Evolutionary conservation across 2,113 vertebrate genomes (phyloP).

Genomic region (Podarcis raffonei): DNA sequence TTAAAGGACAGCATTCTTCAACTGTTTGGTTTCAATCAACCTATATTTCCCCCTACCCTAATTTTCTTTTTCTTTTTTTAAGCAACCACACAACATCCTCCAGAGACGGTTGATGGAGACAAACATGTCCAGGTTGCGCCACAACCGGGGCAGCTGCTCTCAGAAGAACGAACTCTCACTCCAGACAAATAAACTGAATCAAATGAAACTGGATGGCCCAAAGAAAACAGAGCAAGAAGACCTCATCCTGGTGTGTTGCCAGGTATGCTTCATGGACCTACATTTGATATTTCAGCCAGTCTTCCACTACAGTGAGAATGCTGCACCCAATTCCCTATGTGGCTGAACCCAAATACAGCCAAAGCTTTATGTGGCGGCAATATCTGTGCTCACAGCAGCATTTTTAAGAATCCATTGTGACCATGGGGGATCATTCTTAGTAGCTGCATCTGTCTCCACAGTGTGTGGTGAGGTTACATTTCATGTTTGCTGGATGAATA

Average conservation of each 20-base stretch:
- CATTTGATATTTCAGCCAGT: neutral
- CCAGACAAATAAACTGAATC: constrained; percentile 68
- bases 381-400: neutral
- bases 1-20: too few species aligned
- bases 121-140: constrained; percentile 80
- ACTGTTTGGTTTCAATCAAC: neutral
- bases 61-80: constrained; percentile 36
- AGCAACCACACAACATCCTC: constrained; percentile 91
- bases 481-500: neutral
- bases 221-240: constrained; percentile 76
- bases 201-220: constrained; percentile 65
- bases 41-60: neutral
- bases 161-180: constrained; percentile 64
- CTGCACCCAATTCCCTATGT: rapidly evolving
- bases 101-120: constrained; percentile 88
- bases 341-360: neutral
- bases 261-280: constrained; percentile 72
- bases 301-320: neutral
- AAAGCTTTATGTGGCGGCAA: neutral
- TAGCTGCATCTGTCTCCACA: neutral
- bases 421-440: neutral
- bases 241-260: constrained; percentile 80
- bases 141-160: constrained; percentile 71
- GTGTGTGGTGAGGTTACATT: neutral
- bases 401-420: neutral